Conservation (phyloP, 2,113 vertebrate species). For the Scortum barcoo region DNA sequence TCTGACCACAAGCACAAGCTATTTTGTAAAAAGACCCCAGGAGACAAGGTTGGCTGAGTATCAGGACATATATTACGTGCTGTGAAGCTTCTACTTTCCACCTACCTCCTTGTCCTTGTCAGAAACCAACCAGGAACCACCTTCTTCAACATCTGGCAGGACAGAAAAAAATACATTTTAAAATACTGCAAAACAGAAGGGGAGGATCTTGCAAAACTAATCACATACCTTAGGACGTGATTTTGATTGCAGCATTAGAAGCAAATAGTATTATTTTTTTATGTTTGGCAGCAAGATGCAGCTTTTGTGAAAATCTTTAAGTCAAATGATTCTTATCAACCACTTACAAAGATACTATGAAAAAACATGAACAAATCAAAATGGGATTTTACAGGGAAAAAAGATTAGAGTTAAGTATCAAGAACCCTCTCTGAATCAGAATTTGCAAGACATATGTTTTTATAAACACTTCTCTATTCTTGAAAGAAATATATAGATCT, state of each 20-base stretch:
- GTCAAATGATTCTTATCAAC: background rate
- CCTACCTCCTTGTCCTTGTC: conserved; percentile 73
- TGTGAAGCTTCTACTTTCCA: background rate
- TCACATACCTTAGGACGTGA: background rate
- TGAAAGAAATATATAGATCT: background rate
- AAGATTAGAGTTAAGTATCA: background rate
- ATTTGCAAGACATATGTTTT: conserved; percentile 8
- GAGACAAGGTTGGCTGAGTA: background rate
- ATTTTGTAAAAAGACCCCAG: background rate
- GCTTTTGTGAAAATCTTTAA: background rate
- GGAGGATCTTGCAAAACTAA: background rate
- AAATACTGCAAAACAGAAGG: background rate
- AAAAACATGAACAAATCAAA: background rate
- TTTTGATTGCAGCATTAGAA: background rate
- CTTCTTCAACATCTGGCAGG: conserved; percentile 57
- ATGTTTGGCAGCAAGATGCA: background rate
- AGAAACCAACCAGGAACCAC: conserved; percentile 66
- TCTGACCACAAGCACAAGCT: background rate
- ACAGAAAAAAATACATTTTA: conserved; percentile 25
- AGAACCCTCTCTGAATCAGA: background rate
- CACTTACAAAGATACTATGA: background rate
- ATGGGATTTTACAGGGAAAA: background rate
- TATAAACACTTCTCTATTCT: background rate
- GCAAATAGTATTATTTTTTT: background rate
- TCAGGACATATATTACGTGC: background rate